Percentiles rank a stretch among this genome's conserved stretches.
phyloP scores from a whole-genome alignment of 2,888 invertebrate species.

The Calliphora vomitoria region DNA sequence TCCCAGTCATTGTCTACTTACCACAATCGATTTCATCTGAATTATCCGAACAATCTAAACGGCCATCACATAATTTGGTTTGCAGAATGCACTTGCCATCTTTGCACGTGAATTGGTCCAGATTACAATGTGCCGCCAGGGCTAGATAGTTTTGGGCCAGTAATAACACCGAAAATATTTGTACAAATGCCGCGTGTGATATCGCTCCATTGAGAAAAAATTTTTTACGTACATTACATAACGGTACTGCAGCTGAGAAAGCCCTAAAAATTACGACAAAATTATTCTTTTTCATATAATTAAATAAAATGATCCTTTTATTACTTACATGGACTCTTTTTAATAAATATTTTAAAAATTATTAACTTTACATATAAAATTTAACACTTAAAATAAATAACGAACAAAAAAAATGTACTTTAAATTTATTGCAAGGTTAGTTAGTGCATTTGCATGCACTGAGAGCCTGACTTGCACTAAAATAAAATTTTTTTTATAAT shows the following conservation, averaged over 20 bases:
- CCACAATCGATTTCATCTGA: conserved; percentile 84
- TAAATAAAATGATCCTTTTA: too few species aligned
- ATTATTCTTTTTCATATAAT: not conserved
- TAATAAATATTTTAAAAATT: conserved; percentile 1
- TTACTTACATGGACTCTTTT: conserved; percentile 67
- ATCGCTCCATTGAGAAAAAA: conserved; percentile 23
- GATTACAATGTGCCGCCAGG: conserved; percentile 79
- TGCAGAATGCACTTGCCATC: conserved; percentile 83
- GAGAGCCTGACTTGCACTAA: conserved; percentile 56
- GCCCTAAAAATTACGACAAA: conserved; percentile 66
- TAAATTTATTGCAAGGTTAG: conserved; percentile 22
- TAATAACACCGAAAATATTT: conserved; percentile 12
- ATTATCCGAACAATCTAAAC: conserved; percentile 81
- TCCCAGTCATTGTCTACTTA: conserved; percentile 75
- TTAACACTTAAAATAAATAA: conserved; percentile 38
- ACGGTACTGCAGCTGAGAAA: conserved; percentile 67
- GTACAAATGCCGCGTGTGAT: not conserved
- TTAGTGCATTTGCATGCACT: conserved; percentile 60
- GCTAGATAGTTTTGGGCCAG: conserved; percentile 71
- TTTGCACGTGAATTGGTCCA: conserved; percentile 85
- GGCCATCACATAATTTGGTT: conserved; percentile 82
- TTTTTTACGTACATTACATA: conserved; percentile 73
- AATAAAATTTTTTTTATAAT: not conserved
- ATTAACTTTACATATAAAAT: conserved; percentile 29
- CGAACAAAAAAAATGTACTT: conserved; percentile 13